Percentiles rank a stretch among this genome's conserved stretches.
Evolutionary conservation across 2,888 invertebrate genomes (phyloP).

Genomic region (Lasioglossum lativentre): DNA sequence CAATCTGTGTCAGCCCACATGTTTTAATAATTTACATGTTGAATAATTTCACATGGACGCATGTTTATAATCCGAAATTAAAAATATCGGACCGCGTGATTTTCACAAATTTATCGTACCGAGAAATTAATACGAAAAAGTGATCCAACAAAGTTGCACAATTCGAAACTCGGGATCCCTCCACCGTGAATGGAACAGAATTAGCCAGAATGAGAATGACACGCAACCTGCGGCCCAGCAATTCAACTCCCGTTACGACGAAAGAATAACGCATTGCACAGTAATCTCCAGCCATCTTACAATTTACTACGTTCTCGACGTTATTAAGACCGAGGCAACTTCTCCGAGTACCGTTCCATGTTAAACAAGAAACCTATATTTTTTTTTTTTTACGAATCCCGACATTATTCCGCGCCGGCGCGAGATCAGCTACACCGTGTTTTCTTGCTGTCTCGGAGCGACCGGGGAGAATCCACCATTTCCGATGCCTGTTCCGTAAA

Average conservation of each 20-base stretch:
- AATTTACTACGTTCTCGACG: constrained; percentile 65
- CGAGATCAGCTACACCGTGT: constrained; percentile 9
- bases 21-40: too few relatives aligned
- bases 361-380: constrained; percentile 54
- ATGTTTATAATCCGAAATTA: too few relatives aligned
- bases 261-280: constrained; percentile 66
- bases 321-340: constrained; percentile 59
- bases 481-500: constrained; percentile 9
- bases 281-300: constrained; percentile 52
- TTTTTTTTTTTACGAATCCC: constrained; percentile 15
- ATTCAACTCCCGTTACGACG: constrained; percentile 70
- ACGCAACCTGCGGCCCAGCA: constrained; percentile 65
- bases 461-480: constrained; percentile 23
- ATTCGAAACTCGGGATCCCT: constrained; percentile 23
- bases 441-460: constrained; percentile 6
- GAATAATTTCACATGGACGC: too few relatives aligned
- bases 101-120: too few relatives aligned
- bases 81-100: too few relatives aligned
- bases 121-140: not conserved
- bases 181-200: constrained; percentile 57
- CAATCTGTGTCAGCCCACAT: too few relatives aligned
- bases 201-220: constrained; percentile 69
- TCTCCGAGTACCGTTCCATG: constrained; percentile 54
- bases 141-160: not conserved
- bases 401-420: not conserved